Percentiles rank a stretch among this genome's conserved stretches.
Evolutionary conservation across 2,113 vertebrate species (phyloP).

Genomic region (Carassius gibelio): DNA sequence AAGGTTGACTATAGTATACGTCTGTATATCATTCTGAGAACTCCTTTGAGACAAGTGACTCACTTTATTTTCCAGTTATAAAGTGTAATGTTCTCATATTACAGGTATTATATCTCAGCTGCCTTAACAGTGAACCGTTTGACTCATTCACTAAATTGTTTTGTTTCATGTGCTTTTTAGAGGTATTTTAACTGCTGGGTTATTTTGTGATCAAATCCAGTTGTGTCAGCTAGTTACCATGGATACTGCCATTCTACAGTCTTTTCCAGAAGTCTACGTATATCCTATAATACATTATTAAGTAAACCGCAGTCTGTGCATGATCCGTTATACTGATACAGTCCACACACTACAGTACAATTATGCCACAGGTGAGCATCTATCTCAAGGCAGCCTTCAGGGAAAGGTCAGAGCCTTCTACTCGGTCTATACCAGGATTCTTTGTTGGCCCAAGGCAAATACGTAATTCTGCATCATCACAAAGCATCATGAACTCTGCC

Average conservation of each 20-base stretch:
- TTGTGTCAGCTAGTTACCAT: slow-evolving; percentile 57
- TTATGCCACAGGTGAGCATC: background rate
- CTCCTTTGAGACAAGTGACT: background rate
- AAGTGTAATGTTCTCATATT: background rate
- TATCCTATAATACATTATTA: slow-evolving; percentile 21
- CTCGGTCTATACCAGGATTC: background rate
- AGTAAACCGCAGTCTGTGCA: background rate
- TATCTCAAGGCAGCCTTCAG: background rate
- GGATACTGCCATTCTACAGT: slow-evolving; percentile 50
- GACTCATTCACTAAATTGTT: background rate
- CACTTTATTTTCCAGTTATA: background rate
- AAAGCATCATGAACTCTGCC: slow-evolving; percentile 1
- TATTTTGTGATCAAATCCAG: slow-evolving; percentile 42
- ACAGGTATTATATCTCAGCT: background rate
- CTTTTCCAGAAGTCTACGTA: slow-evolving; percentile 18
- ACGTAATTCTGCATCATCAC: background rate
- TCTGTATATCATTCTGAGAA: background rate
- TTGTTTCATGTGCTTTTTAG: slow-evolving; percentile 29
- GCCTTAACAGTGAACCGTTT: background rate
- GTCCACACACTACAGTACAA: too few species aligned
- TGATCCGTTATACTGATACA: background rate
- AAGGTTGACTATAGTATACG: background rate
- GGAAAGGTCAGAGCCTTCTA: background rate
- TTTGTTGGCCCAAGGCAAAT: background rate
- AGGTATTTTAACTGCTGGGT: background rate